phyloP scores from a whole-genome alignment of 2,113 vertebrate species.

The Etia nguti region DNA sequence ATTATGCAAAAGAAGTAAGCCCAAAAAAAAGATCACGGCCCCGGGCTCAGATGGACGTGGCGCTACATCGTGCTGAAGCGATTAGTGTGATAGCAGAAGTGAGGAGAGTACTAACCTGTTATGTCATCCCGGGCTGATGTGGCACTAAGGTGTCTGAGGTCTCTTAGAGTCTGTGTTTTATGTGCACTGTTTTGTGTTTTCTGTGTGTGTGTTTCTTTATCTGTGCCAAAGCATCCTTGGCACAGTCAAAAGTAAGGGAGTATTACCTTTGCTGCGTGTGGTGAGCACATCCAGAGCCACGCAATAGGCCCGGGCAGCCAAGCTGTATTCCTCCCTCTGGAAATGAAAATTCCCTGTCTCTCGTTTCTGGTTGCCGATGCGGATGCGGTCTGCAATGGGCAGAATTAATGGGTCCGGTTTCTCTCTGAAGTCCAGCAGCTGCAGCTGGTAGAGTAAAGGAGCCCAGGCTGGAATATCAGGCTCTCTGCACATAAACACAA shows the following conservation, averaged over 20 bases:
- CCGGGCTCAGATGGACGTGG: conserved; percentile 26
- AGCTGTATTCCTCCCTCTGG: conserved; percentile 75
- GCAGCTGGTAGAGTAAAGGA: conserved; percentile 78
- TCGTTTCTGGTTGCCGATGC: conserved; percentile 77
- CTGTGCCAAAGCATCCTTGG: not conserved
- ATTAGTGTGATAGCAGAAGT: conserved; percentile 39
- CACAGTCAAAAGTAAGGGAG: not conserved
- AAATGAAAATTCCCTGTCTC: conserved; percentile 84
- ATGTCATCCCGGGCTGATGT: not conserved
- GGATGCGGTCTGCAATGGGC: conserved; percentile 69
- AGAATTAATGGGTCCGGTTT: conserved; percentile 64
- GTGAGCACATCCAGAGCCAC: conserved; percentile 78
- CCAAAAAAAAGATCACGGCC: not conserved
- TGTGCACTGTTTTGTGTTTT: not conserved
- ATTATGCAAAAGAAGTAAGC: conserved; percentile 56
- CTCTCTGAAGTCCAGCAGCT: conserved; percentile 74
- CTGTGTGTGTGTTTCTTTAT: not conserved
- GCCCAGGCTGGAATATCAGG: conserved; percentile 78
- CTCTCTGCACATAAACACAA: conserved; percentile 51
- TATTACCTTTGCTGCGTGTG: conserved; percentile 64
- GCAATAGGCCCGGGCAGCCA: conserved; percentile 75
- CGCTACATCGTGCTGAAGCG: conserved; percentile 39
- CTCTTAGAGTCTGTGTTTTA: not conserved
- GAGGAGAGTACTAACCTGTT: not conserved
- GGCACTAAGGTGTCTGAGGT: not conserved